Evolutionary conservation across 64 coral and sea anemone genomes (phyloP).

Genomic region (Anthopleura sola): DNA sequence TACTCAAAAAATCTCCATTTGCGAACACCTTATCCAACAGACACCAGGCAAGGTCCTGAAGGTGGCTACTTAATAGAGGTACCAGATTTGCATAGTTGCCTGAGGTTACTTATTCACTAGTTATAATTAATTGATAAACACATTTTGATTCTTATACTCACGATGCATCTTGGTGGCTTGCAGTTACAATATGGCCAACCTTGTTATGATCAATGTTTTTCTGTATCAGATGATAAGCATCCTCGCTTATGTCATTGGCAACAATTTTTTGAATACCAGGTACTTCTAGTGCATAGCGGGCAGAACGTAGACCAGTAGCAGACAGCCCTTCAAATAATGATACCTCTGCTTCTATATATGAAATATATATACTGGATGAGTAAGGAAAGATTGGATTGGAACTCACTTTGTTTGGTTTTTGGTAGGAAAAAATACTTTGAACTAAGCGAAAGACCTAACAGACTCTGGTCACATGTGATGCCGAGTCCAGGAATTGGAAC

Average conservation of each 20-base stretch:
- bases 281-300: constrained; percentile 94
- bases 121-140: no score
- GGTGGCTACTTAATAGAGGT: no score
- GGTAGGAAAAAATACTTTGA: no score
- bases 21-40: no score
- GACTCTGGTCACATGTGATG: no score
- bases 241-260: constrained; percentile 94
- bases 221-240: constrained; percentile 82
- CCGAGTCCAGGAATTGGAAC: no score
- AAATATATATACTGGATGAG: background rate
- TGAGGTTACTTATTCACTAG: no score
- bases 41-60: no score
- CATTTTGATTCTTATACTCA: constrained; percentile 48
- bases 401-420: no score
- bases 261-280: constrained; percentile 62
- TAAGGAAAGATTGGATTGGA: background rate
- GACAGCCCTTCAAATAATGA: constrained; percentile 81
- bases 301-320: constrained; percentile 89
- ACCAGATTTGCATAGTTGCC: no score
- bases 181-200: constrained; percentile 55
- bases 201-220: constrained; percentile 87
- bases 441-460: no score
- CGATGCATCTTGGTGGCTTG: constrained; percentile 91
- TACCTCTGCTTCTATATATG: constrained; percentile 17
- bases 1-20: no score